These are phyloP conservation scores for Cairina moschata DNA, from an alignment of 2,113 vertebrate genomes.

Conservation along the genomic window DNA sequence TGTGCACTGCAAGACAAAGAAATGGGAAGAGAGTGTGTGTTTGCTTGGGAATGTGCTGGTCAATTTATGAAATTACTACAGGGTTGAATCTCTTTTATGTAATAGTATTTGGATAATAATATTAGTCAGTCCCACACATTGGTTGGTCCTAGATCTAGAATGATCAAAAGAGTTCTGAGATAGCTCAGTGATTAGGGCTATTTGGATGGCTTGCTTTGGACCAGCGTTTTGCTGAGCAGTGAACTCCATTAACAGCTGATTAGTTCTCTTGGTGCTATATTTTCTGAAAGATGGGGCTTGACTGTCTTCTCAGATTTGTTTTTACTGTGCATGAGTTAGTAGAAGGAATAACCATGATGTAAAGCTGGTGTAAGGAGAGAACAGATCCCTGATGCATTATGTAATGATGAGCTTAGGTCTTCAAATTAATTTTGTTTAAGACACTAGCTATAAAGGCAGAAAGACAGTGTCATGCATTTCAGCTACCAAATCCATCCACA, in stretches of 20 bases:
- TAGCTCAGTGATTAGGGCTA: neutral
- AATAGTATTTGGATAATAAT: neutral
- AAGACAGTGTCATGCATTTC: neutral
- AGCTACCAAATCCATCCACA: neutral
- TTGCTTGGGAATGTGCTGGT: neutral
- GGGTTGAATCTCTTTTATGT: neutral
- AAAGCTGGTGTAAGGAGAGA: neutral
- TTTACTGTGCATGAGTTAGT: neutral
- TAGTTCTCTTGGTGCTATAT: constrained; percentile 3
- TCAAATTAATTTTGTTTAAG: neutral
- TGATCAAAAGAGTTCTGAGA: neutral
- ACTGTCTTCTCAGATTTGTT: constrained; percentile 43
- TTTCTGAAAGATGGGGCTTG: constrained; percentile 48
- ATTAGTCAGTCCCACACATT: neutral
- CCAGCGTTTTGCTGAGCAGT: neutral
- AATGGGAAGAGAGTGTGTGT: neutral
- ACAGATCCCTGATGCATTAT: neutral
- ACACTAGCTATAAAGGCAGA: neutral
- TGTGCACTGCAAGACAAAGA: neutral
- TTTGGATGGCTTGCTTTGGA: neutral
- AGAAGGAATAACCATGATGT: neutral
- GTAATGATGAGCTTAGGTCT: neutral
- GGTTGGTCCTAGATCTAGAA: neutral
- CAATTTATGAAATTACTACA: neutral
- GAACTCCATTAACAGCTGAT: constrained; percentile 10